phyloP scores from a whole-genome alignment of 2,888 invertebrate genomes.

The Acanthococcus lagerstroemiae region DNA sequence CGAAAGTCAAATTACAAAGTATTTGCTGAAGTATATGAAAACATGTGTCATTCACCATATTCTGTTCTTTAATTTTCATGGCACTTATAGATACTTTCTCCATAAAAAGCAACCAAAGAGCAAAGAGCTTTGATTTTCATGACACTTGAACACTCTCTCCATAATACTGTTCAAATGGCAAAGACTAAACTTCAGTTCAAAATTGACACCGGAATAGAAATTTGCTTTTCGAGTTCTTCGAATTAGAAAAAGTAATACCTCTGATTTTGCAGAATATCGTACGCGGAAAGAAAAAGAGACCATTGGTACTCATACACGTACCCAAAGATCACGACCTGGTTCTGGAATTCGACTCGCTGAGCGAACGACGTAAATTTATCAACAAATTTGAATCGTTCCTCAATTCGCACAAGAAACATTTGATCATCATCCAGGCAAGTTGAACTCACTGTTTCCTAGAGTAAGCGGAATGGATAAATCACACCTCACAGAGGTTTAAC shows the following conservation, averaged over 20 bases:
- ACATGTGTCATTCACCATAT: no score
- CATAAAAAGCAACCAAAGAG: no score
- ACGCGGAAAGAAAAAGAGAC: constrained; percentile 59
- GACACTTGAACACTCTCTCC: no score
- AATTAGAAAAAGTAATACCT: no score
- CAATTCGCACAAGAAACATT: constrained; percentile 67
- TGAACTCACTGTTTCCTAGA: background rate
- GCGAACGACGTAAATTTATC: constrained; percentile 72
- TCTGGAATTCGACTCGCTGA: constrained; percentile 74
- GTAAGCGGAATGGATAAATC: background rate
- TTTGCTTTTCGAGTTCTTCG: background rate
- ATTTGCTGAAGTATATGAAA: no score
- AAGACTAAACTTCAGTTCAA: no score
- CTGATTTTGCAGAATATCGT: background rate
- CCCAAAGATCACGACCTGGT: constrained; percentile 87
- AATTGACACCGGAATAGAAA: no score
- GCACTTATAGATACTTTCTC: no score
- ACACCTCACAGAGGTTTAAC: background rate
- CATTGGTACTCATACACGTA: constrained; percentile 69
- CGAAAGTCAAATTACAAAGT: no score
- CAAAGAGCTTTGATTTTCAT: no score
- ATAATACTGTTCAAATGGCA: no score
- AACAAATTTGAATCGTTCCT: constrained; percentile 78
- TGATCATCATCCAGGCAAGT: constrained; percentile 55
- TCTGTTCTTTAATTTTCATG: no score